phyloP scores from a whole-genome alignment of 1,140 invertebrate genomes.

The Brachionus manjavacas region DNA sequence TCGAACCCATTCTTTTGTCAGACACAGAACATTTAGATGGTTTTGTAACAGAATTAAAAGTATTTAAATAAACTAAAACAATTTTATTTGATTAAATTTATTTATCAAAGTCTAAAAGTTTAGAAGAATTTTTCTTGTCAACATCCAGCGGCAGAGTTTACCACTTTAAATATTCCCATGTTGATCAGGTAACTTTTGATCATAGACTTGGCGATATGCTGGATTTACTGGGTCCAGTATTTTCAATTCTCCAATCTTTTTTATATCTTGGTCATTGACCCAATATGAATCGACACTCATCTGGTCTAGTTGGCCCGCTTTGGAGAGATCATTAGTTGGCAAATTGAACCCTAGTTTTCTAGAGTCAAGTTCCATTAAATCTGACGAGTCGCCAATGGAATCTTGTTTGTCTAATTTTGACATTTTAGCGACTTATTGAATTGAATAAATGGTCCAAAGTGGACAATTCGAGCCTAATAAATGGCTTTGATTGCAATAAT shows the following conservation, averaged over 20 bases:
- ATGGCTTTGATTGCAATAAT: constrained; percentile 17
- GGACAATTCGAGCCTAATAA: neutral
- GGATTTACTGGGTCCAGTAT: neutral
- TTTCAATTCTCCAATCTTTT: neutral
- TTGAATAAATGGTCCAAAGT: neutral
- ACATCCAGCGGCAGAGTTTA: constrained; percentile 13
- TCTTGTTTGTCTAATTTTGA: constrained; percentile 3
- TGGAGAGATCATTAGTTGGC: neutral
- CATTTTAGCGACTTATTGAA: neutral
- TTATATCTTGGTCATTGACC: constrained; percentile 18
- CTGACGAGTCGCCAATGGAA: neutral
- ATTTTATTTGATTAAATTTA: neutral
- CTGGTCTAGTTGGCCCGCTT: neutral
- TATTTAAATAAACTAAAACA: neutral
- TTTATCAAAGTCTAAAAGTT: neutral
- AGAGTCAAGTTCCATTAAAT: neutral
- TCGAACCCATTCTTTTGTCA: neutral
- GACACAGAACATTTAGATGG: neutral
- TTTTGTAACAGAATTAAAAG: constrained; percentile 4
- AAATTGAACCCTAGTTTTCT: neutral
- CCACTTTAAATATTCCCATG: neutral
- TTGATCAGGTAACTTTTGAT: neutral
- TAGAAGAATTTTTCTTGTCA: constrained; percentile 5
- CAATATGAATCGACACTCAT: constrained; percentile 33
- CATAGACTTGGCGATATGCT: neutral